These are phyloP conservation scores for Prosapia bicincta DNA, from an alignment of 2,888 invertebrate genomes.

Conservation along the genomic window DNA sequence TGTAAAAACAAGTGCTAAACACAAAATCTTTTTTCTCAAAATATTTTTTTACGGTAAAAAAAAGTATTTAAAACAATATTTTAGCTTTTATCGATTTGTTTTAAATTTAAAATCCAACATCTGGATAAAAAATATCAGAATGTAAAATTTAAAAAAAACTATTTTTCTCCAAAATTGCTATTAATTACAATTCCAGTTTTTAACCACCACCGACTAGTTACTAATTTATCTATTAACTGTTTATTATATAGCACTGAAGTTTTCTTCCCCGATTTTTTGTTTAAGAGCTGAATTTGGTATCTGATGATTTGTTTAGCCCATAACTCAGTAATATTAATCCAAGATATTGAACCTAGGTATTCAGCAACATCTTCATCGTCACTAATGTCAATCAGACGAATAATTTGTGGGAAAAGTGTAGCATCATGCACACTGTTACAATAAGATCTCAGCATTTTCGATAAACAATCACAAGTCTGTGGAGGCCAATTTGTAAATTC, in stretches of 20 bases:
- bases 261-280: background rate
- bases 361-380: conserved; percentile 47
- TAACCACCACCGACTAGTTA: conserved; percentile 23
- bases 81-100: no score
- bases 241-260: conserved; percentile 12
- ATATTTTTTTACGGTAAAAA: no score
- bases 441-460: conserved; percentile 28
- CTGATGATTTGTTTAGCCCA: conserved; percentile 11
- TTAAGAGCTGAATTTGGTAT: background rate
- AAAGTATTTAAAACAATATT: no score
- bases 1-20: no score
- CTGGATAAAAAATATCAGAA: no score
- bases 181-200: background rate
- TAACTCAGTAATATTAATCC: conserved; percentile 43
- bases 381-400: conserved; percentile 47
- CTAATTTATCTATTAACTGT: conserved; percentile 6
- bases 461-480: conserved; percentile 15
- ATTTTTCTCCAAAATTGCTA: no score
- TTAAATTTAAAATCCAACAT: no score
- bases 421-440: conserved; percentile 27
- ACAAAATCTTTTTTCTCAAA: no score
- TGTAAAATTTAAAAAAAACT: no score
- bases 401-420: conserved; percentile 38
- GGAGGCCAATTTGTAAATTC: conserved; percentile 27
- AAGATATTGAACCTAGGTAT: conserved; percentile 50